Evolutionary conservation across 2,888 invertebrate species (phyloP), one percentile per base, ranked within the genome.

Genomic region (Drymonia ruficornis): DNA sequence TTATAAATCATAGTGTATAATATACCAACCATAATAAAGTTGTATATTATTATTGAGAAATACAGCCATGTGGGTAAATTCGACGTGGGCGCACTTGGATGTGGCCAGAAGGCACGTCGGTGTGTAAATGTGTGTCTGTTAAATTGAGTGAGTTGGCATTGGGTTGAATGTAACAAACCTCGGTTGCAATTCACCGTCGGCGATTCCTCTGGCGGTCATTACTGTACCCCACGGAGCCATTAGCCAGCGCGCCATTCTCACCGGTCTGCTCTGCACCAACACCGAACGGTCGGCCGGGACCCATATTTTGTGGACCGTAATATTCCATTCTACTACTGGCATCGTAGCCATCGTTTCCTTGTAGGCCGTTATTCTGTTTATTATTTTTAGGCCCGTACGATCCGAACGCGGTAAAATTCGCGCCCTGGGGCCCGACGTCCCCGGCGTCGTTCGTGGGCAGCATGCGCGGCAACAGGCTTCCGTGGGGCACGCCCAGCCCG

Each of bases 91-190:
- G 2, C 40, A n/a, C 36, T 13, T 31, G 4, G n/a, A 42, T n/a
- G 29, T 8, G 7, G 18, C 12, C 16, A 18, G 18, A 18, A 31
- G 47, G 34, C 29, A 47, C 18, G 31, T 34, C 31, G 9, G 54
- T 54, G 53, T 36, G 56, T 56, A 18, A 18, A 18, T 63, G 59
- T 71, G 64, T 67, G 67, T 66, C 60, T 64, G 80, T 81, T 83
- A 84, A 75, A 75, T 78, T 63, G 70, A 81, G 86, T 86, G 86
- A 86, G 83, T 81, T 84, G 79, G 83, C 87, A 87, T 89, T 87
- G 89, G 90, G 87, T 88, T 84, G 84, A 88, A 86, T 84, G 74
- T 83, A 89, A 92, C 92, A 92, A 91, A 92, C 92, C 92, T 92
- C 92, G 71, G 76, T 79, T 65, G 70, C 76, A 28, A 80, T 87